Evolutionary conservation across 2,888 invertebrate genomes (phyloP), one percentile per base, ranked within the genome.

Genomic region (Epistrophe grossulariae): DNA sequence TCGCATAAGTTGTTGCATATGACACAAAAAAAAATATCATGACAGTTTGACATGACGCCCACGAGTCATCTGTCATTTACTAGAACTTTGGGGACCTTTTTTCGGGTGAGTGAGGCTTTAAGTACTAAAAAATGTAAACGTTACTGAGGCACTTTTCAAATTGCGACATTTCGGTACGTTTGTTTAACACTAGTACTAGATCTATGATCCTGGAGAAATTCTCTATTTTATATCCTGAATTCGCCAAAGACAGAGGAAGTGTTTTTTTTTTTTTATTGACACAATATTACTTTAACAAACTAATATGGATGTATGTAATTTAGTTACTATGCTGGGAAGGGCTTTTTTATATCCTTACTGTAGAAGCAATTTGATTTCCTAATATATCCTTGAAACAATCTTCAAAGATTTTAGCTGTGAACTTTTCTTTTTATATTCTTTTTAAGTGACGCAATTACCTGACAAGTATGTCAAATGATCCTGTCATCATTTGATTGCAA

Each of bases 401-500:
- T 64, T 24, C 1, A 19, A 57, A 40, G 40, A n/a, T 7, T 35
- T n/a, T 38, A 17, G 24, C 45, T 45, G 11, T 50, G 50, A 19
- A 11, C 24, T 4, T 50, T 50, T 48, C 0, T 45, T 28, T 62
- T 62, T n/a, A 71, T 45, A 64, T 31, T 62, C 68, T 43, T 2
- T 70, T 43, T 8, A 17, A 15, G 10, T 24, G 68, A 68, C 50
- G 48, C 50, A 40, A 73, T 73, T 68, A 50, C 50, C 48, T 43
- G 38, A 50, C 38, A 38, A 15, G 28, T 35, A 45, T 62, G 62
- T 76, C 76, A 79, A 57, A 68, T 38, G 76, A 72, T 77, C 72
- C 84, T 84, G 77, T 83, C 79, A 68, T 45, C 76, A 76, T 64
- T 81, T 59, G 35, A 66, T 35, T 45, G 45, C 43, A 45, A 57